Percentiles rank a stretch among this genome's conserved stretches.
phyloP scores from a whole-genome alignment of 1,140 invertebrate species.

The Trialeurodes vaporariorum region DNA sequence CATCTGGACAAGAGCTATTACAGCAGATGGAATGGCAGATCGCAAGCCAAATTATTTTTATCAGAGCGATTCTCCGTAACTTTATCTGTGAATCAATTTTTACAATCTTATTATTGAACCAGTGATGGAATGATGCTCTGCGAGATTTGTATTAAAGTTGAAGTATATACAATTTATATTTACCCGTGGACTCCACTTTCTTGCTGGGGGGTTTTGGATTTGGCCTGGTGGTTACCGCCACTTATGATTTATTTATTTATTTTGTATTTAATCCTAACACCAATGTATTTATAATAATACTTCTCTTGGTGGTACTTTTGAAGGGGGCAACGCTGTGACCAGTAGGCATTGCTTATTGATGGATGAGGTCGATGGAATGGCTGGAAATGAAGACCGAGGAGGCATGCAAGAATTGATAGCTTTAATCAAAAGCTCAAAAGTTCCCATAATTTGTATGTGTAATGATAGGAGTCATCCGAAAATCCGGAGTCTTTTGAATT shows the following conservation, averaged over 20 bases:
- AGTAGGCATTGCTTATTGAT: conserved; percentile 84
- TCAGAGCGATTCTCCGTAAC: too few relatives aligned
- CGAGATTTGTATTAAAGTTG: too few relatives aligned
- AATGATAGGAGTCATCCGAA: conserved; percentile 92
- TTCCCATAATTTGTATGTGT: conserved; percentile 98
- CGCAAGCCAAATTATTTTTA: too few relatives aligned
- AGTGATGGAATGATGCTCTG: too few relatives aligned
- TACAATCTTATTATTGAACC: too few relatives aligned
- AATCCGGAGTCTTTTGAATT: conserved; percentile 83
- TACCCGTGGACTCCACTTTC: too few relatives aligned
- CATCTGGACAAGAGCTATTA: too few relatives aligned
- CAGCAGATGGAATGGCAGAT: too few relatives aligned
- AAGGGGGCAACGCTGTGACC: conserved; percentile 17
- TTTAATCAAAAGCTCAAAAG: conserved; percentile 78
- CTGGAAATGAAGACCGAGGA: conserved; percentile 96
- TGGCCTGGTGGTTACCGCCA: too few relatives aligned
- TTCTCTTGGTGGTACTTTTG: conserved; percentile 30
- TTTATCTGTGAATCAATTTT: too few relatives aligned
- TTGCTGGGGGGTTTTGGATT: background rate
- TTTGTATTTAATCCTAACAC: background rate
- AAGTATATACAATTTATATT: too few relatives aligned
- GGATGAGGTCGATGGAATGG: conserved; percentile 99
- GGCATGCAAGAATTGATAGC: conserved; percentile 88
- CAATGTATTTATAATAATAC: conserved; percentile 20
- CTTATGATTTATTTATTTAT: too few relatives aligned